Evolutionary conservation across 2,797 vertebrate species (phyloP), one percentile per base, ranked within the genome.

Genomic region (Denticeps clupeoides): DNA sequence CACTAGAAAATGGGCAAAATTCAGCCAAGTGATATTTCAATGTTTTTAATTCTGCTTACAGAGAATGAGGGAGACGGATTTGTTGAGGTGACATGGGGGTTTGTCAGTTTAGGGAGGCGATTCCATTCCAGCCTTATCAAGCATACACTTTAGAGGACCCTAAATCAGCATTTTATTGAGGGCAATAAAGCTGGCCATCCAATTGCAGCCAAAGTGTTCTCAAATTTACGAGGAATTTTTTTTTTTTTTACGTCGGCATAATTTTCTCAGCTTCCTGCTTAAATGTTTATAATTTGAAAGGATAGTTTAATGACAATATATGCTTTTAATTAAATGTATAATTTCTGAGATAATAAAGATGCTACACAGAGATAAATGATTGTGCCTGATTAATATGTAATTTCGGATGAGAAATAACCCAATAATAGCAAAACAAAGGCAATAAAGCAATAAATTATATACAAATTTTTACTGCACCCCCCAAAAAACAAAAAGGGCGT

Each of bases 101-200:
- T 61, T 71, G 71, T 70, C 60, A 60, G 47, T 48, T 59, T 52
- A 27, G 49, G 47, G 58, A 59, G 35, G 73, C 76, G 73, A 74
- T 72, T 71, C 63, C 60, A 69, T 72, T 73, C 63, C 70, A 74
- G 58, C 67, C 70, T 75, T 79, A 84, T 84, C 79, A 82, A 74
- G 65, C 60, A 67, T 71, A 70, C 67, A 72, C 74, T 80, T 73
- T 71, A 79, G 74, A 73, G 71, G 68, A 64, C 80, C 71, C 82
- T 81, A 84, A 84, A 84, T 85, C 82, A 85, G 60, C 60, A 54
- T 77, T 84, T 85, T 84, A 82, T 77, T 79, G 61, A 64, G 46
- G 68, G 78, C 74, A 76, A 82, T 86, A 84, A 85, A 85, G 74
- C 57, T 47, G 21, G 67, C 68, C 67, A 69, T 81, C 74, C 74